phyloP scores from a whole-genome alignment of 2,888 invertebrate genomes.

The Drosophila eohydei region DNA sequence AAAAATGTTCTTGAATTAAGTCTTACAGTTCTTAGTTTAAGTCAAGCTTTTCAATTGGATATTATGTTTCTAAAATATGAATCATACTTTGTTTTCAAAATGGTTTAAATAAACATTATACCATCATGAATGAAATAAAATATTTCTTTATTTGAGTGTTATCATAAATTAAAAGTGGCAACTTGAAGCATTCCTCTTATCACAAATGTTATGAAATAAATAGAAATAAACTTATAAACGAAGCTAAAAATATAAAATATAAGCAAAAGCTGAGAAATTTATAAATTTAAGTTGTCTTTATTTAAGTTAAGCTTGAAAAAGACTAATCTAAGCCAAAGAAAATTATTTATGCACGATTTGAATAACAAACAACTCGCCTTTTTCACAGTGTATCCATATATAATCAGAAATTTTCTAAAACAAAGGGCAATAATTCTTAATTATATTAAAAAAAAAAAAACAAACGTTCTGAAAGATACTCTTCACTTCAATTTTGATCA shows the following conservation, averaged over 20 bases:
- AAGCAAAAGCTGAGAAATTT: background rate
- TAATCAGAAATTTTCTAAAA: background rate
- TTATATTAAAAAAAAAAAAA: background rate
- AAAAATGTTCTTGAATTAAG: too few species aligned
- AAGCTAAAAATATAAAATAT: too few species aligned
- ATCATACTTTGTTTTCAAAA: too few species aligned
- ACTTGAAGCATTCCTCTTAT: background rate
- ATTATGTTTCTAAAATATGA: too few species aligned
- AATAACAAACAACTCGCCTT: background rate
- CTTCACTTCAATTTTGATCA: background rate
- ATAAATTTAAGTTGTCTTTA: background rate
- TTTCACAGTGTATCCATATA: background rate
- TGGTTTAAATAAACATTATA: background rate
- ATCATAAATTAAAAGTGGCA: background rate
- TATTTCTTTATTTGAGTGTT: background rate
- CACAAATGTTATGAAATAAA: too few species aligned
- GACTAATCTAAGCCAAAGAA: background rate
- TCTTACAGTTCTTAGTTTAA: too few species aligned
- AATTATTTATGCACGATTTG: background rate
- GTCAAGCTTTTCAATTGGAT: too few species aligned
- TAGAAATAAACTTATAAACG: too few species aligned
- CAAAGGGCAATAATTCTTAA: conserved; percentile 4
- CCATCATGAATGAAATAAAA: background rate
- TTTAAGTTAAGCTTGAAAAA: background rate
- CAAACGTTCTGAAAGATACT: background rate